These are phyloP conservation scores for Ennomos fuscantarius DNA, from an alignment of 2,888 invertebrate genomes.

Conservation along the genomic window DNA sequence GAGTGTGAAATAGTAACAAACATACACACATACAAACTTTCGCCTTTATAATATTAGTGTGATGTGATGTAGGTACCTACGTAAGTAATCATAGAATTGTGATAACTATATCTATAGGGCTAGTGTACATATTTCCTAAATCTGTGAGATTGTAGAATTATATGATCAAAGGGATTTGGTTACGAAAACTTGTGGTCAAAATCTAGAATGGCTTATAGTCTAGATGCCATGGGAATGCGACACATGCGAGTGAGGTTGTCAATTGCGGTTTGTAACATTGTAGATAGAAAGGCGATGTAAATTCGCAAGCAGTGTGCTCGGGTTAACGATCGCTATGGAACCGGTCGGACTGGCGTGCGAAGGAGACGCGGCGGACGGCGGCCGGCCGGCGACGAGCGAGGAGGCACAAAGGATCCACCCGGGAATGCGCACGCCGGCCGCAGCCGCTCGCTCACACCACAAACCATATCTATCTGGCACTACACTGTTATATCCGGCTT, in stretches of 20 bases:
- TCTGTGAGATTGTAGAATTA: slow-evolving; percentile 1
- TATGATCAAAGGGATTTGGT: slow-evolving; percentile 20
- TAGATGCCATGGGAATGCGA: slow-evolving; percentile 1
- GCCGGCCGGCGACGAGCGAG: slow-evolving; percentile 24
- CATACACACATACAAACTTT: too few relatives aligned
- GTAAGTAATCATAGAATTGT: too few relatives aligned
- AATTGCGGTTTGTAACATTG: slow-evolving; percentile 52
- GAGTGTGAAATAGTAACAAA: too few relatives aligned
- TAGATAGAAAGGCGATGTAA: slow-evolving; percentile 53
- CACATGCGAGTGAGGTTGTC: slow-evolving; percentile 33
- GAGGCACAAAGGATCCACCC: slow-evolving; percentile 70
- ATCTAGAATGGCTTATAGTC: slow-evolving; percentile 24
- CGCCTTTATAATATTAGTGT: too few relatives aligned
- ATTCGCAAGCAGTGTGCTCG: slow-evolving; percentile 65
- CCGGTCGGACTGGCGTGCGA: slow-evolving; percentile 61
- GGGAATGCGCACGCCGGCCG: slow-evolving; percentile 55
- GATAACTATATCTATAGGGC: too few relatives aligned
- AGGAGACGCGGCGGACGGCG: slow-evolving; percentile 38
- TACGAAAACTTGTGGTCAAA: slow-evolving; percentile 29
- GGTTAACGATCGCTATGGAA: slow-evolving; percentile 78
- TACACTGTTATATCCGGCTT: slow-evolving; percentile 62
- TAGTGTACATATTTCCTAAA: neutral
- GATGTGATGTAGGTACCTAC: too few relatives aligned
- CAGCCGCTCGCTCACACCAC: slow-evolving; percentile 22
- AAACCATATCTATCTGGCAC: slow-evolving; percentile 44